These are phyloP conservation scores for Brachyptera risi DNA, from an alignment of 2,888 invertebrate species.

Conservation along the genomic window DNA sequence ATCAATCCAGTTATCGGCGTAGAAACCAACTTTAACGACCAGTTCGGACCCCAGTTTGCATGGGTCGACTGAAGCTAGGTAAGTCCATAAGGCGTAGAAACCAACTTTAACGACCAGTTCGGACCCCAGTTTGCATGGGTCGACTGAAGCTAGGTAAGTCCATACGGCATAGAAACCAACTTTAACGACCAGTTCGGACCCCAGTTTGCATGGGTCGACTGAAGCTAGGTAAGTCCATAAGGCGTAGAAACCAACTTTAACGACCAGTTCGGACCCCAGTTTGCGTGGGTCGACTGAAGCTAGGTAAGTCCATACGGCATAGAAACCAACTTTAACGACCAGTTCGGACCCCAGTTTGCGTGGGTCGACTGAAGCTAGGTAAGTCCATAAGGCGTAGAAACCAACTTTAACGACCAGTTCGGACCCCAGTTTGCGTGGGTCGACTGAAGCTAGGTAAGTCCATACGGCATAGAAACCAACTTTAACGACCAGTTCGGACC, in stretches of 20 bases:
- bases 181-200: slow-evolving; percentile 22
- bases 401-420: neutral
- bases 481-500: slow-evolving; percentile 22
- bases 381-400: neutral
- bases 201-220: slow-evolving; percentile 38
- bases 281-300: slow-evolving; percentile 39
- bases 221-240: no score
- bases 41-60: slow-evolving; percentile 33
- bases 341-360: slow-evolving; percentile 33
- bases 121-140: slow-evolving; percentile 37
- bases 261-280: slow-evolving; percentile 27
- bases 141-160: no score
- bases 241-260: neutral
- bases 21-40: neutral
- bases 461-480: neutral
- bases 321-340: neutral
- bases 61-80: slow-evolving; percentile 40
- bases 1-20: neutral
- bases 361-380: slow-evolving; percentile 40
- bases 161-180: neutral
- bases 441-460: no score
- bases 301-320: no score
- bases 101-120: neutral
- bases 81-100: no score
- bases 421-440: slow-evolving; percentile 37